Conservation (phyloP, 2,888 invertebrate species). For the Pandemis cinnamomeana region DNA sequence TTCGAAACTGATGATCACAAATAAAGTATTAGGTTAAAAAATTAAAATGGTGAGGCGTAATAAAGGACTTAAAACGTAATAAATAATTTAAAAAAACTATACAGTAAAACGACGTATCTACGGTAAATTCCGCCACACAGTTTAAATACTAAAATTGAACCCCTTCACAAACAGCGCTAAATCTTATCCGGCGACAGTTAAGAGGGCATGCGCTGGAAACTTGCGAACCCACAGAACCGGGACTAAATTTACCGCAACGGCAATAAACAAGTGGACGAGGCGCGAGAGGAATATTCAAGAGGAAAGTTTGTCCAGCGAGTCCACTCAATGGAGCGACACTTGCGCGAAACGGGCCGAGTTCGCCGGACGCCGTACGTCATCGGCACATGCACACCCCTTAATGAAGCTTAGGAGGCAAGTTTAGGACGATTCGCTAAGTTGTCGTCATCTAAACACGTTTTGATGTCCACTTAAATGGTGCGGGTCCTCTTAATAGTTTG, state of each 20-base stretch:
- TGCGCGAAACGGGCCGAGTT: conserved; percentile 78
- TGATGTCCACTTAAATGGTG: conserved; percentile 78
- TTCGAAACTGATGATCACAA: not conserved
- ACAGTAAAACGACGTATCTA: not conserved
- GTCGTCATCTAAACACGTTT: conserved; percentile 75
- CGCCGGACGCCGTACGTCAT: conserved; percentile 65
- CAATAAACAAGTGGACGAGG: conserved; percentile 76
- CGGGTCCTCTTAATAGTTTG: conserved; percentile 70
- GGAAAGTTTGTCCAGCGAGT: conserved; percentile 72
- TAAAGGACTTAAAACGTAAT: not conserved
- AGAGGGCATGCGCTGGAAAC: conserved; percentile 70
- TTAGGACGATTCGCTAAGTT: conserved; percentile 70
- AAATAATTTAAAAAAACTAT: not conserved
- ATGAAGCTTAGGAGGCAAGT: conserved; percentile 76
- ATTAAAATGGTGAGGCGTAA: no score
- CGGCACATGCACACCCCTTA: conserved; percentile 77
- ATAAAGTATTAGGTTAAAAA: no score
- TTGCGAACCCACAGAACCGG: conserved; percentile 72
- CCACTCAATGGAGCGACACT: conserved; percentile 74
- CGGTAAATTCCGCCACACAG: conserved; percentile 6
- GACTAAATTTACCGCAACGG: conserved; percentile 62
- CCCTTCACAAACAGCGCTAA: conserved; percentile 54
- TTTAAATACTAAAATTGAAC: conserved; percentile 49
- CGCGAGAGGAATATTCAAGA: conserved; percentile 79
- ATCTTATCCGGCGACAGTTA: conserved; percentile 70